Evolutionary conservation across 1,140 invertebrate genomes (phyloP).

Genomic region (Bombus confusus): DNA sequence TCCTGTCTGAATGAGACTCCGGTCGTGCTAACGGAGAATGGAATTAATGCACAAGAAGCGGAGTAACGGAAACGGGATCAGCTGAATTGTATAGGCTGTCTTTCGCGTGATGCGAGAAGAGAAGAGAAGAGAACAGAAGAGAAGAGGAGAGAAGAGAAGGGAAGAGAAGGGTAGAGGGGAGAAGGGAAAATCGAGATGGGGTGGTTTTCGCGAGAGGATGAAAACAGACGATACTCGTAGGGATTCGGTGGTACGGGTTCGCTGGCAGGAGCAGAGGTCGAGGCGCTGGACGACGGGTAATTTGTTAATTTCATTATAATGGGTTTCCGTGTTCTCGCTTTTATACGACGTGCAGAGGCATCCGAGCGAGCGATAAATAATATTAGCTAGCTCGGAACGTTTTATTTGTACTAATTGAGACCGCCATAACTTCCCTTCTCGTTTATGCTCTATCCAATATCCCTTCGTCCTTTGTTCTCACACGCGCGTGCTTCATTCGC

Average conservation of each 20-base stretch:
- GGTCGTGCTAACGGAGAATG: not conserved
- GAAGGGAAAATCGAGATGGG: not conserved
- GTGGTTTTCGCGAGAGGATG: constrained; percentile 2
- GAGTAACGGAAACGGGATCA: not conserved
- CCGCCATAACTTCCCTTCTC: constrained; percentile 1
- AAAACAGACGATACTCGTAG: constrained; percentile 6
- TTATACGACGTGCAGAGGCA: constrained; percentile 14
- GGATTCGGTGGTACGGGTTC: not conserved
- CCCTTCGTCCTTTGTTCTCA: not conserved
- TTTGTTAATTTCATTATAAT: constrained; percentile 34
- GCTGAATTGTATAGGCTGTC: not conserved
- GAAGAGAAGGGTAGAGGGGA: not conserved
- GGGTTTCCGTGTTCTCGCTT: constrained; percentile 10
- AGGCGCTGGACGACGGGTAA: constrained; percentile 6
- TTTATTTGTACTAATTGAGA: constrained; percentile 21
- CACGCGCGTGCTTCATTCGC: not conserved
- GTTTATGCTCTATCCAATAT: not conserved
- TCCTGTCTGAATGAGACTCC: not conserved
- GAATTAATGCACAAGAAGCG: not conserved
- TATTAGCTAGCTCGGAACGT: constrained; percentile 13
- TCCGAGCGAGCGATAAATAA: constrained; percentile 22
- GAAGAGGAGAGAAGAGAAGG: not conserved
- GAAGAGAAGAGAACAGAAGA: not conserved
- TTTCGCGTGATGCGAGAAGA: not conserved
- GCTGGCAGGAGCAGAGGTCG: not conserved